Conservation (phyloP, 1,140 invertebrate genomes). For the Achatina immaculata region DNA sequence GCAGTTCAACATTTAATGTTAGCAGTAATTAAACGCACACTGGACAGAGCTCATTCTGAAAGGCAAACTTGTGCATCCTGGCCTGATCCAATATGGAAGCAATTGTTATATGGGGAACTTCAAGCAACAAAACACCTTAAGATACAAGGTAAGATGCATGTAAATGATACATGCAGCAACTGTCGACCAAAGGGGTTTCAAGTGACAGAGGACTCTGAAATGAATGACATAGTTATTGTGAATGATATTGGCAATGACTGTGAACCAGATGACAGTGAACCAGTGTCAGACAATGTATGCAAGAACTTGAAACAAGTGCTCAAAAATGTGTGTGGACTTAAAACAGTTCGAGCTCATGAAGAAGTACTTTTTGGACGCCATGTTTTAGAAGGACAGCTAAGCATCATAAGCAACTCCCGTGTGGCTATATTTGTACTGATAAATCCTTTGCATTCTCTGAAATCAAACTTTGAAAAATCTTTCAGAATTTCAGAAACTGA, state of each 20-base stretch:
- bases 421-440: neutral
- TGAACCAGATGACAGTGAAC: neutral
- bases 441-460: neutral
- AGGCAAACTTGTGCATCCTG: neutral
- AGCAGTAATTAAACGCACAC: neutral
- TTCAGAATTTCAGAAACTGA: too few species aligned
- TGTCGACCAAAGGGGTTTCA: too few species aligned
- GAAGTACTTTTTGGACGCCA: neutral
- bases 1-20: neutral
- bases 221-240: neutral
- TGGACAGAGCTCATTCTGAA: neutral
- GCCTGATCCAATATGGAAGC: conserved; percentile 2
- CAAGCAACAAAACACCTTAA: too few species aligned
- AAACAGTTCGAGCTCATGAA: neutral
- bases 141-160: too few species aligned
- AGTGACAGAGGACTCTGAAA: neutral
- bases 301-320: neutral
- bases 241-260: neutral
- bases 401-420: neutral
- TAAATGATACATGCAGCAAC: too few species aligned
- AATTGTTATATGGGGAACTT: neutral
- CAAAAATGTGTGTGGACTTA: neutral
- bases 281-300: neutral
- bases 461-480: too few species aligned
- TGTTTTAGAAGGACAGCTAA: neutral